These are phyloP conservation scores for Minunthozetes semirufus DNA, from an alignment of 2,888 invertebrate species.

Conservation along the genomic window DNA sequence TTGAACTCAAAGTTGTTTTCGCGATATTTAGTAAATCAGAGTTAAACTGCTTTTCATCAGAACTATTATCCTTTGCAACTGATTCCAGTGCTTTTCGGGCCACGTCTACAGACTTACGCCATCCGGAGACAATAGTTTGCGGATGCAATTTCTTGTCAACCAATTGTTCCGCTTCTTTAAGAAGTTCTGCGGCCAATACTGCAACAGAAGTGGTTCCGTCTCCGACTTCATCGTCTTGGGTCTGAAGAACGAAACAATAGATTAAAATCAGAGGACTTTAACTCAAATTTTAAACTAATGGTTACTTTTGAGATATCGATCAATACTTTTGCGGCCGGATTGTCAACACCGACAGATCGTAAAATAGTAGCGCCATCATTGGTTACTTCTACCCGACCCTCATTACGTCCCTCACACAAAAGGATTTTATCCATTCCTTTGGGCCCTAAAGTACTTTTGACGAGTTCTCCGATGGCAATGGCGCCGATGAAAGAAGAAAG, in stretches of 20 bases:
- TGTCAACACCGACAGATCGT: constrained; percentile 91
- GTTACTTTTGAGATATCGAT: constrained; percentile 53
- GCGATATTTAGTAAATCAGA: constrained; percentile 93
- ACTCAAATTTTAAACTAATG: background rate
- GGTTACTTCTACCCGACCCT: constrained; percentile 74
- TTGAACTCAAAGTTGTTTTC: constrained; percentile 92
- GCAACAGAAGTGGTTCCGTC: constrained; percentile 99
- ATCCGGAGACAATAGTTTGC: constrained; percentile 88
- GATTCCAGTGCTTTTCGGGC: constrained; percentile 74
- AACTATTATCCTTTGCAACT: constrained; percentile 71
- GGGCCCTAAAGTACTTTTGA: constrained; percentile 95
- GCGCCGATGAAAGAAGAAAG: constrained; percentile 97
- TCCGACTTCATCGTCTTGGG: constrained; percentile 96
- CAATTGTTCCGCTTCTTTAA: constrained; percentile 89
- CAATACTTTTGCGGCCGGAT: constrained; percentile 96
- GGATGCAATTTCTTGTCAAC: constrained; percentile 92
- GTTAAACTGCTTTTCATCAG: constrained; percentile 68
- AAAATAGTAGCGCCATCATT: constrained; percentile 99
- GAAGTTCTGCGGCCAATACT: constrained; percentile 83
- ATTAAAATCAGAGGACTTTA: background rate
- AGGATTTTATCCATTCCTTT: constrained; percentile 82
- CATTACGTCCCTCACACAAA: constrained; percentile 46
- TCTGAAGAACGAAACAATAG: constrained; percentile 30
- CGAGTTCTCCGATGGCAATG: constrained; percentile 95
- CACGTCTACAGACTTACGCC: constrained; percentile 77